Evolutionary conservation across 2,888 invertebrate species (phyloP).

Genomic region (Pogonocherus hispidulus): DNA sequence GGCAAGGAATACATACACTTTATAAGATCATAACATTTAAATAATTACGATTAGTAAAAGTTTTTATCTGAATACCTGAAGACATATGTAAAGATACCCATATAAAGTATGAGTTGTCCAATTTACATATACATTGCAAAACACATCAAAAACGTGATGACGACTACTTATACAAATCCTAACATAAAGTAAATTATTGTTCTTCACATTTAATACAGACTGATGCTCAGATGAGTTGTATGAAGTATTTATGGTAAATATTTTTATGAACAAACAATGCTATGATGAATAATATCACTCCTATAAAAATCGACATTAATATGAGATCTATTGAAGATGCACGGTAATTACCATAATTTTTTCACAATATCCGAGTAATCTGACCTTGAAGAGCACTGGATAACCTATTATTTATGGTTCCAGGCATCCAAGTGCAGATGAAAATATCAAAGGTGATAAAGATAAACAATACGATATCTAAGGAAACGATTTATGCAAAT

Average conservation of each 20-base stretch:
- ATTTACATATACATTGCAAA: no score
- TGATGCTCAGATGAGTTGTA: not conserved
- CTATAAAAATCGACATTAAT: not conserved
- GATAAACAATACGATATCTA: conserved; percentile 5
- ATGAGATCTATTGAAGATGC: conserved; percentile 3
- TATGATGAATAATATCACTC: not conserved
- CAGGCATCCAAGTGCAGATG: not conserved
- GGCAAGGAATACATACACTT: no score
- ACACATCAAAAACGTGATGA: no score
- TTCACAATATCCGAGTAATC: not conserved
- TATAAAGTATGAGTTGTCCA: no score
- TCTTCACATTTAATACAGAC: no score
- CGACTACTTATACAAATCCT: no score
- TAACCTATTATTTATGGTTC: not conserved
- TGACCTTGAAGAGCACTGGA: not conserved
- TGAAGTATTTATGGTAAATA: not conserved
- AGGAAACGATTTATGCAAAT: conserved; percentile 3
- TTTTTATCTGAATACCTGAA: no score
- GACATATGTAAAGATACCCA: no score
- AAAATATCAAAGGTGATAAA: conserved; percentile 13
- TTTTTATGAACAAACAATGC: conserved; percentile 2
- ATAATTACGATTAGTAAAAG: no score
- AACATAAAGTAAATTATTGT: no score
- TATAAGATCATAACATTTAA: no score
- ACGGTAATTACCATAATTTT: not conserved